Conservation (phyloP, 2,113 vertebrate species). For the Gymnarchus niloticus region DNA sequence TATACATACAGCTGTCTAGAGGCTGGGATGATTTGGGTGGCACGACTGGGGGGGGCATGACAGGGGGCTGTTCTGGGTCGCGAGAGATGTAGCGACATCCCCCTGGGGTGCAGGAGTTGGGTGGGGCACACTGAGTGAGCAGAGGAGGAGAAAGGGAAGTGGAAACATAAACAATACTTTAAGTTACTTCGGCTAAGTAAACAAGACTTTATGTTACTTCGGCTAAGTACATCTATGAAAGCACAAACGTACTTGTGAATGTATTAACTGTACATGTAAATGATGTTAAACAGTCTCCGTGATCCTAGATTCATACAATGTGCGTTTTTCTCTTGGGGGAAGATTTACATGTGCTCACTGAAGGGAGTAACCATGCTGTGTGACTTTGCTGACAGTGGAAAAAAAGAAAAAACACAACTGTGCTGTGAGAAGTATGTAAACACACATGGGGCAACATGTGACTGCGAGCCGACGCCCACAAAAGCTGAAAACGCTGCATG, state of each 20-base stretch:
- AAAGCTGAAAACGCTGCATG: too few relatives aligned
- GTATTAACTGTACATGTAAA: neutral
- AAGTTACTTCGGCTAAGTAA: neutral
- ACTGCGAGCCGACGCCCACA: too few relatives aligned
- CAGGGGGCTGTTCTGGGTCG: constrained; percentile 31
- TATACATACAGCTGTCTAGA: constrained; percentile 35
- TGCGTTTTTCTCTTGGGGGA: too few relatives aligned
- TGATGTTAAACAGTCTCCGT: too few relatives aligned
- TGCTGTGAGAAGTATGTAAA: too few relatives aligned
- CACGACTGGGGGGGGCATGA: constrained; percentile 55
- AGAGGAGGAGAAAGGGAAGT: constrained; percentile 1
- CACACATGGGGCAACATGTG: too few relatives aligned
- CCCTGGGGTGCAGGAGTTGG: constrained; percentile 47
- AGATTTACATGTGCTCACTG: too few relatives aligned
- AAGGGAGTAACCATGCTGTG: too few relatives aligned
- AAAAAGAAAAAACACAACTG: too few relatives aligned
- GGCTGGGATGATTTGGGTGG: constrained; percentile 52
- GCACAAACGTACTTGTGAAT: neutral
- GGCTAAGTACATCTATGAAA: neutral
- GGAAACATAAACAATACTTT: neutral
- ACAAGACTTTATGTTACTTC: neutral
- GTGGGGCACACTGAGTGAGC: constrained; percentile 51
- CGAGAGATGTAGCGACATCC: constrained; percentile 33
- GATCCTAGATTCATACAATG: too few relatives aligned
- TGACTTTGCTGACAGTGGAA: too few relatives aligned